Percentiles rank a stretch among this genome's conserved stretches.
These are phyloP conservation scores for Asteroscopus sphinx DNA, from an alignment of 2,888 invertebrate genomes.

Conservation along the genomic window DNA sequence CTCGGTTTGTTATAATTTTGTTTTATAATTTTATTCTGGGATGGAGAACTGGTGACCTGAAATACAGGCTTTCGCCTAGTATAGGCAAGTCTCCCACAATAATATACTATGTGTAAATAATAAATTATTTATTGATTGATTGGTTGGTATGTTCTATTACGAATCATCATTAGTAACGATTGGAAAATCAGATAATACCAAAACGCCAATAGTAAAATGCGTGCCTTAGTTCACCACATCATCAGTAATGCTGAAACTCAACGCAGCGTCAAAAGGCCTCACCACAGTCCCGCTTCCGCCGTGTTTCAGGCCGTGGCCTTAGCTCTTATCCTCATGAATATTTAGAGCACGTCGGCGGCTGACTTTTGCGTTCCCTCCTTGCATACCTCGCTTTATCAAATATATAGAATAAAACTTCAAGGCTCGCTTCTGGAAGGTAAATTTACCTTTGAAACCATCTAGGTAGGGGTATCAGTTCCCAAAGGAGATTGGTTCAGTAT, in stretches of 20 bases:
- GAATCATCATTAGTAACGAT: no score
- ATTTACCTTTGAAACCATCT: conserved; percentile 34
- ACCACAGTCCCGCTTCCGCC: conserved; percentile 14
- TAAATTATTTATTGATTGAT: no score
- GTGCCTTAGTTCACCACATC: neutral
- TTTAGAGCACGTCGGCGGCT: conserved; percentile 59
- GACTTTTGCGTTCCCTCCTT: conserved; percentile 42
- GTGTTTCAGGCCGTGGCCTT: conserved; percentile 5
- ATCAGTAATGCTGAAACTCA: neutral
- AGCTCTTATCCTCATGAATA: conserved; percentile 59
- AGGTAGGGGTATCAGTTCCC: conserved; percentile 19
- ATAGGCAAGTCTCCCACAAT: no score
- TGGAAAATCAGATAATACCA: no score
- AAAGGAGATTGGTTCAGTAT: conserved; percentile 34
- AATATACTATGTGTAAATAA: no score
- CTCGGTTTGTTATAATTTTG: no score
- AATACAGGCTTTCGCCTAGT: no score
- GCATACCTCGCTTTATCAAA: conserved; percentile 57
- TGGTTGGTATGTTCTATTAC: no score
- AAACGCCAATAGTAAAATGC: neutral
- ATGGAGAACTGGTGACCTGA: no score
- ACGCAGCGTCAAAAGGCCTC: conserved; percentile 6
- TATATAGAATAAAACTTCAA: conserved; percentile 51
- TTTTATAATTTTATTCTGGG: no score
- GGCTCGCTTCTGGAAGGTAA: conserved; percentile 36